These are phyloP conservation scores for Chirona hameri DNA, from an alignment of 2,888 invertebrate species.

Conservation along the genomic window DNA sequence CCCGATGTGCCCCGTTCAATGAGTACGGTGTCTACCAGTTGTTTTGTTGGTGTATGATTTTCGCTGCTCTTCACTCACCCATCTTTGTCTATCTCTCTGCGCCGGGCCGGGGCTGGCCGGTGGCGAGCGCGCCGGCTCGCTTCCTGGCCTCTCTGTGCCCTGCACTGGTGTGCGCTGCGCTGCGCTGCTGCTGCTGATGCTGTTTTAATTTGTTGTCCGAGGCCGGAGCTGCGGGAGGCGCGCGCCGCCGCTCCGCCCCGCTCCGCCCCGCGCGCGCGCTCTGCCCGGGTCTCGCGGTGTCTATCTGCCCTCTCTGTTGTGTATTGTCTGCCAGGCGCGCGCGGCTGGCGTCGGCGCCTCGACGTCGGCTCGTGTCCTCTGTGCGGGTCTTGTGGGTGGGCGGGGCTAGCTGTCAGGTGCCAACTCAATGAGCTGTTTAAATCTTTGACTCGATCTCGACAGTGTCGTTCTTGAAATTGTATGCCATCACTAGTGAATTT, in stretches of 20 bases:
- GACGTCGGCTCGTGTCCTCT: neutral
- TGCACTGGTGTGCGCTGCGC: neutral
- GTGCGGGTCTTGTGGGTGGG: conserved; percentile 23
- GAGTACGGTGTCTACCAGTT: conserved; percentile 8
- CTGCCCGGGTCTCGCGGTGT: neutral
- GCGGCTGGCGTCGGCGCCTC: no score
- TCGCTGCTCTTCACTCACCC: conserved; percentile 24
- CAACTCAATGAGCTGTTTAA: neutral
- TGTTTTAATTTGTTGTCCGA: conserved; percentile 1
- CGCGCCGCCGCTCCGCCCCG: neutral
- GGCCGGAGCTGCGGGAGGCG: neutral
- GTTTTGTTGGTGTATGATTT: conserved; percentile 29
- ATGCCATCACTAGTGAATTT: conserved; percentile 29
- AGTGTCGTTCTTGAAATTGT: conserved; percentile 25
- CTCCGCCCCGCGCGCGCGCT: neutral
- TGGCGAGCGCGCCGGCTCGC: neutral
- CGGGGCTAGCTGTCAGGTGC: neutral
- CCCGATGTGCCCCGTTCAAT: conserved; percentile 24
- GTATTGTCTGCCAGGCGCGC: neutral
- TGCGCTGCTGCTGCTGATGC: no score
- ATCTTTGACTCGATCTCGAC: conserved; percentile 27
- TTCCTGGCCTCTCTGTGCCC: neutral
- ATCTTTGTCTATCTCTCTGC: neutral
- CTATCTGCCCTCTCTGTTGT: neutral
- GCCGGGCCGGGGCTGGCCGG: no score